Evolutionary conservation across 2,888 invertebrate species (phyloP).

Genomic region (Coenonympha glycerion): DNA sequence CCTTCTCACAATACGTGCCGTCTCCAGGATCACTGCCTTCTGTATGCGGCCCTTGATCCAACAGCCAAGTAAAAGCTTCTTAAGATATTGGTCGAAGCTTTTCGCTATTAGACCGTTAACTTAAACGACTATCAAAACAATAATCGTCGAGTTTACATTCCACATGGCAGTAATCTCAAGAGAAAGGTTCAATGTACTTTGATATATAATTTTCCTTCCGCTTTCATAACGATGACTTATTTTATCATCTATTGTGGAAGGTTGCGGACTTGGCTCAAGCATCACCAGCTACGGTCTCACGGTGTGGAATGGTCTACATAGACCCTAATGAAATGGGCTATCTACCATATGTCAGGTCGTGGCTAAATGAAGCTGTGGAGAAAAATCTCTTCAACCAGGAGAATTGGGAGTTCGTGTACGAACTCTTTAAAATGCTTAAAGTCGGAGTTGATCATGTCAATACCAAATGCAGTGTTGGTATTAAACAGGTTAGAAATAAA

Average conservation of each 20-base stretch:
- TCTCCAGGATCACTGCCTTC: too few species aligned
- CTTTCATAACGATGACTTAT: too few species aligned
- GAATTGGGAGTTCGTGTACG: slow-evolving; percentile 78
- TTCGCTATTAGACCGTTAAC: too few species aligned
- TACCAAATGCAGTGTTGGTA: slow-evolving; percentile 81
- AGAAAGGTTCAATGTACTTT: too few species aligned
- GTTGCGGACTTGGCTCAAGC: slow-evolving; percentile 90
- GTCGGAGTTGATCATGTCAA: slow-evolving; percentile 80
- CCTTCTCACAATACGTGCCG: too few species aligned
- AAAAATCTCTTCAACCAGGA: slow-evolving; percentile 69
- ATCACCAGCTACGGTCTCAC: slow-evolving; percentile 91
- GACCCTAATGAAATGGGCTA: slow-evolving; percentile 89
- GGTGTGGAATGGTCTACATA: slow-evolving; percentile 93
- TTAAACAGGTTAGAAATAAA: slow-evolving; percentile 77
- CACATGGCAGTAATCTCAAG: too few species aligned
- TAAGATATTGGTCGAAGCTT: too few species aligned
- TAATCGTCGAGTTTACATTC: too few species aligned
- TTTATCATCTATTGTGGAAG: slow-evolving; percentile 39
- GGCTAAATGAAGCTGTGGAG: slow-evolving; percentile 78
- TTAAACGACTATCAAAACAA: too few species aligned
- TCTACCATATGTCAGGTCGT: slow-evolving; percentile 86
- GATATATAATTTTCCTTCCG: too few species aligned
- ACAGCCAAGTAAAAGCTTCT: too few species aligned
- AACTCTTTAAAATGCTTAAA: slow-evolving; percentile 81
- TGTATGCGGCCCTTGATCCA: too few species aligned